Evolutionary conservation across 2,888 invertebrate species (phyloP).

Genomic region (Andrena praecox): DNA sequence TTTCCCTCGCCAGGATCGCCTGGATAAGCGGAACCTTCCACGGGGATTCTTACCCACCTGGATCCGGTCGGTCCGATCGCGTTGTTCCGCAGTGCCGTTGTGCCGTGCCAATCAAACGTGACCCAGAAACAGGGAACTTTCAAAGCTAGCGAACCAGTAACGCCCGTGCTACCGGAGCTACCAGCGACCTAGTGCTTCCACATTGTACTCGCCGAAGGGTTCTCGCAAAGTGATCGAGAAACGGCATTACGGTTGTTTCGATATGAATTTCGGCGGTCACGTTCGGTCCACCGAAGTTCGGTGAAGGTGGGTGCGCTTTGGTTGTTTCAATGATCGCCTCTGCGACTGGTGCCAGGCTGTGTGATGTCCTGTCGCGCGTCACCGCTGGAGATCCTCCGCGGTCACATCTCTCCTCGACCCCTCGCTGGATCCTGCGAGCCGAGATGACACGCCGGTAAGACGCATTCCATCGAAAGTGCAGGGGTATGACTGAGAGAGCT

Average conservation of each 20-base stretch:
- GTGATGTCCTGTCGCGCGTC: not conserved
- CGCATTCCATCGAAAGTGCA: not conserved
- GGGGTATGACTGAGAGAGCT: slow-evolving; percentile 13
- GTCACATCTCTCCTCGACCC: not conserved
- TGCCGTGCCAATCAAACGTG: slow-evolving; percentile 21
- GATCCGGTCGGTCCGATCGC: not conserved
- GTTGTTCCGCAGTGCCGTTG: not conserved
- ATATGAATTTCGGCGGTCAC: not conserved
- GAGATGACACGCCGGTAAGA: not conserved
- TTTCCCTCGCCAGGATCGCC: not conserved
- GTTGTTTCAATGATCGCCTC: too few relatives aligned
- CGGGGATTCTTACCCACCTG: not conserved
- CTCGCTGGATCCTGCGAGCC: not conserved
- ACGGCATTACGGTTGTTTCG: not conserved
- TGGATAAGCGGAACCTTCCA: not conserved
- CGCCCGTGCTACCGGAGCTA: not conserved
- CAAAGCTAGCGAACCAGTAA: slow-evolving; percentile 30
- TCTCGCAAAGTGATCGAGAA: not conserved
- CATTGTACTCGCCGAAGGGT: not conserved
- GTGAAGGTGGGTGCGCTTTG: too few relatives aligned
- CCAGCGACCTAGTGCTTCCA: not conserved
- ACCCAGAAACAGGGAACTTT: slow-evolving; percentile 31
- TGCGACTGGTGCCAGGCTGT: not conserved
- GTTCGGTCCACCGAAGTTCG: too few relatives aligned
- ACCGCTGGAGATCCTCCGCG: not conserved